Percentiles rank a stretch among this genome's conserved stretches.
Conservation (phyloP, 2,797 vertebrate genomes). For the Melopsittacus undulatus region DNA sequence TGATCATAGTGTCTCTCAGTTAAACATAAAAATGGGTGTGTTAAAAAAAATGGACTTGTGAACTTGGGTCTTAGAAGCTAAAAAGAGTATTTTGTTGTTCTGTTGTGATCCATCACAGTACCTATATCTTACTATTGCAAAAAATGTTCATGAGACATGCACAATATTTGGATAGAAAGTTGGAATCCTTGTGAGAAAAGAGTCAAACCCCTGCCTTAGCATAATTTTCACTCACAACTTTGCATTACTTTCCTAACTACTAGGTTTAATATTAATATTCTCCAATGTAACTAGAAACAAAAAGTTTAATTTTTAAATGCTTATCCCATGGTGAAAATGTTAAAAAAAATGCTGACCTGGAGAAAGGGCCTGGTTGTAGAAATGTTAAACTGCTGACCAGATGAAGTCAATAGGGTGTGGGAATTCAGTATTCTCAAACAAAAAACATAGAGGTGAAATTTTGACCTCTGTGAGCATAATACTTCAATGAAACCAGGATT, state of each 20-base stretch:
- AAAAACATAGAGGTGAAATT: not conserved
- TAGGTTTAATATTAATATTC: not conserved
- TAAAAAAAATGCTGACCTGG: not conserved
- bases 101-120: not conserved
- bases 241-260: not conserved
- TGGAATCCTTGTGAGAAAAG: not conserved
- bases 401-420: not conserved
- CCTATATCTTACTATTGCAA: not conserved
- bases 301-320: not conserved
- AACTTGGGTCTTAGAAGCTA: not conserved
- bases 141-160: not conserved
- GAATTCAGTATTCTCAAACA: not conserved
- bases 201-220: not conserved
- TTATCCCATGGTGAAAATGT: not conserved
- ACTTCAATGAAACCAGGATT: not conserved
- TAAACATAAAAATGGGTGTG: rapidly evolving
- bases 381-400: not conserved
- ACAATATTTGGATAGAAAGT: not conserved
- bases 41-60: not conserved
- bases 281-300: not conserved
- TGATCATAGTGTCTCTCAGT: not conserved
- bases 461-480: not conserved
- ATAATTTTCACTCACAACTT: not conserved
- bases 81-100: not conserved
- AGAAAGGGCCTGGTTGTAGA: not conserved